phyloP scores from a whole-genome alignment of 2,113 vertebrate genomes.

The Plotosus lineatus region DNA sequence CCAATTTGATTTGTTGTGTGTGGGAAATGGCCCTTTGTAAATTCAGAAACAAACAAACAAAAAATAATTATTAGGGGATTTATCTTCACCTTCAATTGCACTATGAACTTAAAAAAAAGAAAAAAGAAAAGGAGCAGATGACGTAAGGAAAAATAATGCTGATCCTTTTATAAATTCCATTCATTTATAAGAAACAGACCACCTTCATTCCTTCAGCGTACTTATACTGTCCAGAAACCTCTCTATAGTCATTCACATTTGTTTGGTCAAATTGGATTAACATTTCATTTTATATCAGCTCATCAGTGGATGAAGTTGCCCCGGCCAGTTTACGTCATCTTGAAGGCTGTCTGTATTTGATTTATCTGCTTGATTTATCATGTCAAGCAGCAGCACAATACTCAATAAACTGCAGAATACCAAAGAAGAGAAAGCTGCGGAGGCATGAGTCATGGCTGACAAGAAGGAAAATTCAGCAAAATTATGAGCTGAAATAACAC shows the following conservation, averaged over 20 bases:
- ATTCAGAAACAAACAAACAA: not conserved
- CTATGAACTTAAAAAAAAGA: too few relatives aligned
- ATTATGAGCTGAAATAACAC: slow-evolving; percentile 34
- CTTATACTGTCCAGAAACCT: not conserved
- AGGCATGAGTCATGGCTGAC: slow-evolving; percentile 30
- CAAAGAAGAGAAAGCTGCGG: slow-evolving; percentile 32
- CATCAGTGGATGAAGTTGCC: slow-evolving; percentile 12
- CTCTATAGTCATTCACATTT: not conserved
- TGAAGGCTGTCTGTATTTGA: slow-evolving; percentile 10
- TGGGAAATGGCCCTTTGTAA: not conserved
- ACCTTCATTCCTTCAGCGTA: not conserved
- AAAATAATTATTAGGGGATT: not conserved
- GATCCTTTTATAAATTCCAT: not conserved
- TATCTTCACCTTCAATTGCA: not conserved
- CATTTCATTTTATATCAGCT: slow-evolving; percentile 23
- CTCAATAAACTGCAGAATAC: slow-evolving; percentile 37
- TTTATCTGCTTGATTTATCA: slow-evolving; percentile 28
- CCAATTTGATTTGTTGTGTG: not conserved
- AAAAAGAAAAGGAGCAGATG: too few relatives aligned
- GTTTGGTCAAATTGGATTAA: slow-evolving; percentile 21
- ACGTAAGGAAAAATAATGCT: not conserved
- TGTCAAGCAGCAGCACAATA: slow-evolving; percentile 23
- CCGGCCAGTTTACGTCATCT: slow-evolving; percentile 14
- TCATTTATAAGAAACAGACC: not conserved
- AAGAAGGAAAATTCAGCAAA: slow-evolving; percentile 27